phyloP scores from a whole-genome alignment of 2,113 vertebrate species.

The Zapornia atra region DNA sequence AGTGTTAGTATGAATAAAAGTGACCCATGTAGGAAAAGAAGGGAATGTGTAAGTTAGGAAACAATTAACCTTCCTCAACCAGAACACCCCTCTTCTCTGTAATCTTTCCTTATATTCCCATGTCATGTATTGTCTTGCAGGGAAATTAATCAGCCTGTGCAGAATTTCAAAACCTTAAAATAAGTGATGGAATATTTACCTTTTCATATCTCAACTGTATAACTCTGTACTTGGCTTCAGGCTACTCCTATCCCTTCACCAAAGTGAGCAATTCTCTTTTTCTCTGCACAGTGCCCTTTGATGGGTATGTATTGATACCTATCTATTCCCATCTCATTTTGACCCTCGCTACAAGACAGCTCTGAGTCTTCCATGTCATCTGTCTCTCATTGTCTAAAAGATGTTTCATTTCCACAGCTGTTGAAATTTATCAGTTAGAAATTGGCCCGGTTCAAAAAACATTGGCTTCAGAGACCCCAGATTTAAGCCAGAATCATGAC shows the following conservation, averaged over 20 bases:
- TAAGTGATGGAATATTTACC: background rate
- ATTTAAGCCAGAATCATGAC: background rate
- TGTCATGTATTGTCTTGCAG: background rate
- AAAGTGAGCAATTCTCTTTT: background rate
- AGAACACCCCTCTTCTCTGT: background rate
- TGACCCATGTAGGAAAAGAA: fast-evolving
- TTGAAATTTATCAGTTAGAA: background rate
- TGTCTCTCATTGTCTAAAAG: background rate
- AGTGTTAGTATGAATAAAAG: background rate
- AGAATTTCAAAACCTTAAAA: background rate
- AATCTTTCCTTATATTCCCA: background rate
- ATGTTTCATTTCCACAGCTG: background rate
- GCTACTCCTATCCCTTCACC: background rate
- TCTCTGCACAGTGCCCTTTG: background rate
- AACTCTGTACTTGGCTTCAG: background rate
- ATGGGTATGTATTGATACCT: background rate
- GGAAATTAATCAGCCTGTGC: background rate
- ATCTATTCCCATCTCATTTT: background rate
- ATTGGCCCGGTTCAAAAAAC: background rate
- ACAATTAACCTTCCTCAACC: background rate
- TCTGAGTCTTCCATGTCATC: background rate
- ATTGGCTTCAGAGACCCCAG: background rate
- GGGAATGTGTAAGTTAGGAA: background rate
- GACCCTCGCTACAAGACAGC: background rate
- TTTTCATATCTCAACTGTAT: background rate